phyloP scores from a whole-genome alignment of 1,140 invertebrate species.

The Thereuonema tuberculata region DNA sequence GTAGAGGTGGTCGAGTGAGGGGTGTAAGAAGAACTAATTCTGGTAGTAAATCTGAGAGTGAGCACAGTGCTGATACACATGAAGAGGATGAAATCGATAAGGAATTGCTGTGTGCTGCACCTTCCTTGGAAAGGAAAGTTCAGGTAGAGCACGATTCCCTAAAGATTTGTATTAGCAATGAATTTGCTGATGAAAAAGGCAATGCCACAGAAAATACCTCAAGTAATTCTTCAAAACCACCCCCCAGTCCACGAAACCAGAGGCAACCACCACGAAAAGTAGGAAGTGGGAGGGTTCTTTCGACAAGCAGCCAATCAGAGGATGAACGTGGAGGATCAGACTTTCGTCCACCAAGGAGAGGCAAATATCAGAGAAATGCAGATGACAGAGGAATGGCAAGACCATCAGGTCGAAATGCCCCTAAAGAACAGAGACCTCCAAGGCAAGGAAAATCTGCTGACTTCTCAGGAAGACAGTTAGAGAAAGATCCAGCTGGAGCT shows the following conservation, averaged over 20 bases:
- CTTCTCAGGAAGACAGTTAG: background rate
- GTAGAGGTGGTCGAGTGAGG: too few species aligned
- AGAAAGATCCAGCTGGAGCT: background rate
- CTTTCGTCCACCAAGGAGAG: background rate
- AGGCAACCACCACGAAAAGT: background rate
- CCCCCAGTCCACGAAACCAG: background rate
- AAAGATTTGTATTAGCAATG: background rate
- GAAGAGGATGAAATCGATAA: too few species aligned
- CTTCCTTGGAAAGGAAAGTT: background rate
- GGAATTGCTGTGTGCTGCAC: too few species aligned
- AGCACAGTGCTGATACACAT: too few species aligned
- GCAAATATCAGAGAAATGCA: background rate
- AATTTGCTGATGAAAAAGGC: background rate
- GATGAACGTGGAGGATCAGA: background rate
- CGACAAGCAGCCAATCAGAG: conserved; percentile 1
- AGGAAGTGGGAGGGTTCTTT: background rate
- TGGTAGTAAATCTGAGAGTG: too few species aligned
- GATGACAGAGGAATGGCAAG: background rate
- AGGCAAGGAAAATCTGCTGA: too few species aligned
- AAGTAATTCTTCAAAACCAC: background rate
- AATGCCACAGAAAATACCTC: too few species aligned
- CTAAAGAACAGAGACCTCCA: background rate
- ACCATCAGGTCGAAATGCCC: background rate
- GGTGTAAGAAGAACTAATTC: too few species aligned
- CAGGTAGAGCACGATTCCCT: background rate